A percentile compares a stretch with the other conserved stretches of the same genome.
Evolutionary conservation across 2,113 vertebrate genomes (phyloP).

Genomic region (Brienomyrus brachyistius): DNA sequence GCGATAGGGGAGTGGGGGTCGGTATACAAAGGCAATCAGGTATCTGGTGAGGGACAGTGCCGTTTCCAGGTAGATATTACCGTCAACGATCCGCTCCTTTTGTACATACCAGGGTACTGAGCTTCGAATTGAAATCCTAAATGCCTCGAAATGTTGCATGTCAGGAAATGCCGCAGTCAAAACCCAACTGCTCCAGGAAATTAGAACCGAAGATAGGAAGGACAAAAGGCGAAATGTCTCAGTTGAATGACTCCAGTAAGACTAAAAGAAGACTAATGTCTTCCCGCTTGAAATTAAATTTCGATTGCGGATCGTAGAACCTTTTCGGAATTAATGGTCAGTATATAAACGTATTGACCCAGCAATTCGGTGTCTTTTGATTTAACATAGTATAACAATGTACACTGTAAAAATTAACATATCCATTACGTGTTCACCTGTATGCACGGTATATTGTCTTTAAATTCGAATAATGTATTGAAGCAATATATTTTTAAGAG

Average conservation of each 20-base stretch:
- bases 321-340: slow-evolving; percentile 32
- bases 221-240: slow-evolving; percentile 71
- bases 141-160: slow-evolving; percentile 87
- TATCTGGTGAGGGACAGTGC: slow-evolving; percentile 59
- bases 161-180: slow-evolving; percentile 95
- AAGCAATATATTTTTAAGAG: neutral
- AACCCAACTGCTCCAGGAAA: slow-evolving; percentile 98
- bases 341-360: slow-evolving; percentile 42
- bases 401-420: neutral
- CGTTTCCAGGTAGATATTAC: slow-evolving; percentile 77
- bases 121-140: slow-evolving; percentile 90
- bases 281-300: slow-evolving; percentile 42
- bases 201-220: slow-evolving; percentile 92
- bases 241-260: slow-evolving; percentile 61
- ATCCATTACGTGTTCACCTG: neutral
- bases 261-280: slow-evolving; percentile 30
- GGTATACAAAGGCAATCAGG: slow-evolving; percentile 35
- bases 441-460: neutral
- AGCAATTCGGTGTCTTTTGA: slow-evolving; percentile 7
- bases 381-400: neutral
- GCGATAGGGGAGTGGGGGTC: slow-evolving; percentile 37
- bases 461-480: neutral
- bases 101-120: slow-evolving; percentile 88
- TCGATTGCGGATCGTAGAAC: slow-evolving; percentile 32
- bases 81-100: slow-evolving; percentile 91